phyloP scores from a whole-genome alignment of 2,113 vertebrate genomes.

The Herpetotheres cachinnans region DNA sequence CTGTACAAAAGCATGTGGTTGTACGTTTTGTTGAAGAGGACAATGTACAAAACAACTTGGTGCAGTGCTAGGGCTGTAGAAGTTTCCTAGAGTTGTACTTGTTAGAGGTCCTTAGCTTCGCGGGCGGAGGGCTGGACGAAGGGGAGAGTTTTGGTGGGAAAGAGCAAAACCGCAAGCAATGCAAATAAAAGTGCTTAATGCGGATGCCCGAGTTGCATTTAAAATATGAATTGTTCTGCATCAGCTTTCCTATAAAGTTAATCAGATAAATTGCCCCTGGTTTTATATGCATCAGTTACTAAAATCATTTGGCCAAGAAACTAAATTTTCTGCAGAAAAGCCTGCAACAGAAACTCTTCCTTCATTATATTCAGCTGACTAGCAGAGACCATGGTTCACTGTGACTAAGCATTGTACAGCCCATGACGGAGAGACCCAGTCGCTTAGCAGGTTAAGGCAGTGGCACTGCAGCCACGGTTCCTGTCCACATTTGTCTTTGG shows the following conservation, averaged over 20 bases:
- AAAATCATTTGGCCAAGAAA: slow-evolving; percentile 8
- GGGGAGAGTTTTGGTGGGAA: slow-evolving; percentile 34
- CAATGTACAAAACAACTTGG: slow-evolving; percentile 51
- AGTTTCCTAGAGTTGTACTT: slow-evolving; percentile 14
- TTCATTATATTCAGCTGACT: slow-evolving; percentile 52
- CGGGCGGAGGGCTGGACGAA: neutral
- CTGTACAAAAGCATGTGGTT: slow-evolving; percentile 69
- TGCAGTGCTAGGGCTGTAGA: slow-evolving; percentile 75
- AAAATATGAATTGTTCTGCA: neutral
- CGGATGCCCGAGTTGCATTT: neutral
- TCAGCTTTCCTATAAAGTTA: neutral
- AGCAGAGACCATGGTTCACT: slow-evolving; percentile 90
- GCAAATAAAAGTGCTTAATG: slow-evolving; percentile 1
- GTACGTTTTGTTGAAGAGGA: slow-evolving; percentile 59
- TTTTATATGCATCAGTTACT: neutral
- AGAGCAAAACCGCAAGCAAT: neutral
- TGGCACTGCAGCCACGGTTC: neutral
- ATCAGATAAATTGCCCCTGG: neutral
- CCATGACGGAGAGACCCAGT: neutral
- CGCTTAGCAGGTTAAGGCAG: neutral
- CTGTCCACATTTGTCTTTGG: slow-evolving; percentile 8
- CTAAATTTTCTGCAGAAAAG: slow-evolving; percentile 37
- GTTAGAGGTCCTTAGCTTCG: slow-evolving; percentile 20
- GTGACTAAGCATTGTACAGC: slow-evolving; percentile 77
- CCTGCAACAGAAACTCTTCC: slow-evolving; percentile 36